A percentile compares a stretch with the other conserved stretches of the same genome.
These are phyloP conservation scores for Drosophila picticornis DNA, from an alignment of 2,888 invertebrate genomes.

Conservation along the genomic window DNA sequence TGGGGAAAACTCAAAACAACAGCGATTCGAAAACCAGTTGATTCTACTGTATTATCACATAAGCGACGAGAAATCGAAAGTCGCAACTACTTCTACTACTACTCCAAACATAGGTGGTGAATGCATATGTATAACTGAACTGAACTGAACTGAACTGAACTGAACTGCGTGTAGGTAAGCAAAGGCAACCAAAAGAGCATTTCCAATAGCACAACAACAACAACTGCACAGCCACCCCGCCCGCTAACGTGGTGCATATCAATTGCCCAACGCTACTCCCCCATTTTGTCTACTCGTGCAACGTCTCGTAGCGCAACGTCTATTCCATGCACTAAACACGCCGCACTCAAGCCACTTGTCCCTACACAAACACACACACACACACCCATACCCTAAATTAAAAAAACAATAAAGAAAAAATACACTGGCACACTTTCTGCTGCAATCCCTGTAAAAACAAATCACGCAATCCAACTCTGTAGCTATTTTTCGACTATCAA, in stretches of 20 bases:
- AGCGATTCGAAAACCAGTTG: constrained; percentile 49
- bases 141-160: not conserved
- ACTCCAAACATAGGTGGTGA: constrained; percentile 9
- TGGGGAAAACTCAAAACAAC: constrained; percentile 49
- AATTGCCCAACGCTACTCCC: not conserved
- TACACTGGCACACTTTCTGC: constrained; percentile 25
- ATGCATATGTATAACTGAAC: not conserved
- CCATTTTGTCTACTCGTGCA: constrained; percentile 11
- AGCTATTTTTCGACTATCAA: constrained; percentile 85
- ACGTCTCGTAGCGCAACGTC: constrained; percentile 17
- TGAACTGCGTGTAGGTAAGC: constrained; percentile 42
- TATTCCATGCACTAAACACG: constrained; percentile 36
- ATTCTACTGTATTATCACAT: constrained; percentile 36
- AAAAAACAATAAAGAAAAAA: not conserved
- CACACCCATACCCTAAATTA: constrained; percentile 11
- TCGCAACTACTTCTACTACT: not conserved
- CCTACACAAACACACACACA: constrained; percentile 8
- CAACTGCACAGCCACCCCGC: constrained; percentile 29
- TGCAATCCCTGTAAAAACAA: constrained; percentile 14
- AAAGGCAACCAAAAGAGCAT: constrained; percentile 25
- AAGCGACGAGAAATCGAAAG: constrained; percentile 39
- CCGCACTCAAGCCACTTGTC: constrained; percentile 21
- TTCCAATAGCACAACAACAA: constrained; percentile 28
- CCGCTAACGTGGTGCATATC: not conserved
- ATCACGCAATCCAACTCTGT: constrained; percentile 20